Evolutionary conservation across 2,113 vertebrate genomes (phyloP).

Genomic region (Myiopsitta monachus): DNA sequence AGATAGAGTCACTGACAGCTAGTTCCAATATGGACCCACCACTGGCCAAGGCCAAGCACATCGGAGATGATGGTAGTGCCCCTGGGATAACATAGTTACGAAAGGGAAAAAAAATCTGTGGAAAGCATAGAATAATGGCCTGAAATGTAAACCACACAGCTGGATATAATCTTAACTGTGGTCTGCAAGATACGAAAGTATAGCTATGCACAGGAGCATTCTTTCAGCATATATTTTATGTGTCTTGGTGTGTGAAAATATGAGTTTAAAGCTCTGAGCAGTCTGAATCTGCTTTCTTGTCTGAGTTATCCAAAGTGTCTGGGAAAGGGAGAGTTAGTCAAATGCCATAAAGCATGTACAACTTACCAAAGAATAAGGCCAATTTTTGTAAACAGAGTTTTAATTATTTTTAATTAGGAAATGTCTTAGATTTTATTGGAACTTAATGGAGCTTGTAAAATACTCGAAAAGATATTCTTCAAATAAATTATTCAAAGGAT

Average conservation of each 20-base stretch:
- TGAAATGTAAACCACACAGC: neutral
- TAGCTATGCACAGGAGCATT: neutral
- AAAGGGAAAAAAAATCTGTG: neutral
- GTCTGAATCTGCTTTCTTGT: neutral
- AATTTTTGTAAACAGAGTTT: conserved; percentile 33
- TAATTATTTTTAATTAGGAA: neutral
- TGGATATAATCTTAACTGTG: neutral
- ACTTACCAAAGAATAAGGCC: neutral
- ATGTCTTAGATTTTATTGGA: conserved; percentile 15
- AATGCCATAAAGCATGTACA: neutral
- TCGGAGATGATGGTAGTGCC: neutral
- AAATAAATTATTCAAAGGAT: conserved; percentile 49
- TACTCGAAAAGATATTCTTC: conserved; percentile 7
- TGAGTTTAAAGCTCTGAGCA: neutral
- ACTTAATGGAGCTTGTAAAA: conserved; percentile 32
- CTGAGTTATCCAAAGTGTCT: neutral
- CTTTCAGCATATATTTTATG: neutral
- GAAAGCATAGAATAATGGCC: neutral
- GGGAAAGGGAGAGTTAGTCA: neutral
- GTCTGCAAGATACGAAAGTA: neutral
- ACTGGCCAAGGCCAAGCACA: neutral
- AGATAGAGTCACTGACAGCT: neutral
- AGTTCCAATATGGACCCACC: neutral
- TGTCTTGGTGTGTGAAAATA: neutral
- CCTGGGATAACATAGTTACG: neutral